Percentiles rank a stretch among this genome's conserved stretches.
phyloP scores from a whole-genome alignment of 2,888 invertebrate genomes.

The Imbricaverruca yamaguchii region DNA sequence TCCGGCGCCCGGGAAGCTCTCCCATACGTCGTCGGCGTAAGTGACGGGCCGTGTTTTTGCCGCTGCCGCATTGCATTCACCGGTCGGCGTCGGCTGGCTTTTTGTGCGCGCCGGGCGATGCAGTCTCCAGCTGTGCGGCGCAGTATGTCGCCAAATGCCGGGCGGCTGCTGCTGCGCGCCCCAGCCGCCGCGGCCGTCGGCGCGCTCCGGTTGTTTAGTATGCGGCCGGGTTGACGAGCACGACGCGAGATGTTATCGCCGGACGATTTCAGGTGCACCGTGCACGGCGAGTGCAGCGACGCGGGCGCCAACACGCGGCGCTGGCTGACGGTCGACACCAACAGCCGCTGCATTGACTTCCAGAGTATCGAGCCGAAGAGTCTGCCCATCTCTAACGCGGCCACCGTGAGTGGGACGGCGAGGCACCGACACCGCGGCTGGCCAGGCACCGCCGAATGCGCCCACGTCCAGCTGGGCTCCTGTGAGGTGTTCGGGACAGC shows the following conservation, averaged over 20 bases:
- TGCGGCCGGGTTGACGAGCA: not conserved
- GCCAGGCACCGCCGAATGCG: too few relatives aligned
- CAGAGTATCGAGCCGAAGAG: constrained; percentile 13
- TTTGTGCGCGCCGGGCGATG: not conserved
- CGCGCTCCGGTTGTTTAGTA: not conserved
- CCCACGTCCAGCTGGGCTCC: too few relatives aligned
- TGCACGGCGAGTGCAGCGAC: not conserved
- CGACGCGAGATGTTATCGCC: not conserved
- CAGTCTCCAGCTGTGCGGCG: constrained; percentile 10
- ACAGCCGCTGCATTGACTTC: constrained; percentile 2
- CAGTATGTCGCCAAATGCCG: not conserved
- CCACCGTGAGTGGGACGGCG: not conserved
- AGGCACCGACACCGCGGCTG: too few relatives aligned
- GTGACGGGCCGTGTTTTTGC: not conserved
- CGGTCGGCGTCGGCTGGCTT: not conserved
- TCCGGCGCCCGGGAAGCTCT: not conserved
- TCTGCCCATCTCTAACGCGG: not conserved
- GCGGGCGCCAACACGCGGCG: not conserved
- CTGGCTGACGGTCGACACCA: constrained; percentile 9
- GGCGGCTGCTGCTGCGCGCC: constrained; percentile 5
- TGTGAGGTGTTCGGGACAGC: too few relatives aligned
- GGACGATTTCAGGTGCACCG: constrained; percentile 7
- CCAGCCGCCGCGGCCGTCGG: not conserved
- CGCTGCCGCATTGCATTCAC: constrained; percentile 11
- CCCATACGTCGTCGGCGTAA: not conserved